Conservation (phyloP, 2,888 invertebrate species). For the Aphidoletes aphidimyza region DNA sequence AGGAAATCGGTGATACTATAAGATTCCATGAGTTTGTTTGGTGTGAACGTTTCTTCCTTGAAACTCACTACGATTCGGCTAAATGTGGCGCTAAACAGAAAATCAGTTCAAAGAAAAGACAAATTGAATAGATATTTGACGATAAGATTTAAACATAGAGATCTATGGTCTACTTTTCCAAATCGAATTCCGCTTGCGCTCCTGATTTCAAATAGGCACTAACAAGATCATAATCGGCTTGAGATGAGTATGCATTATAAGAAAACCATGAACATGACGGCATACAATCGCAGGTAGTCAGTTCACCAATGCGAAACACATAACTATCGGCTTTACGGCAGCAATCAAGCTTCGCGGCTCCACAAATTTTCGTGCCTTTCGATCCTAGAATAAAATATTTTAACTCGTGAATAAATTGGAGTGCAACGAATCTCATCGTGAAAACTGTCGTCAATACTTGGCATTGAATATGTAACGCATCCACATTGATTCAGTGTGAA, state of each 20-base stretch:
- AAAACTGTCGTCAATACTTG: constrained; percentile 61
- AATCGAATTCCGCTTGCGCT: background rate
- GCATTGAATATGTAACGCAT: constrained; percentile 79
- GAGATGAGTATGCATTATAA: background rate
- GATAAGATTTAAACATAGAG: background rate
- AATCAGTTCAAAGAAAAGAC: background rate
- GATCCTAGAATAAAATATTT: background rate
- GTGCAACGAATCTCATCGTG: background rate
- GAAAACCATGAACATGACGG: background rate
- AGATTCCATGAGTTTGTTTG: background rate
- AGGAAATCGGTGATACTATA: background rate
- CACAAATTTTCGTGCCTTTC: background rate
- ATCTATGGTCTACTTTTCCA: background rate
- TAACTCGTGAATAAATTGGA: background rate
- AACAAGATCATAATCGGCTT: background rate
- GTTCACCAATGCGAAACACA: background rate
- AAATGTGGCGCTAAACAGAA: background rate
- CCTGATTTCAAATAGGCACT: background rate
- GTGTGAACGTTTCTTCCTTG: background rate
- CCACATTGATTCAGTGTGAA: constrained; percentile 73
- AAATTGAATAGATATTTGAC: background rate
- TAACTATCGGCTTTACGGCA: background rate
- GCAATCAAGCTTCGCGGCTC: background rate
- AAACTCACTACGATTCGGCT: background rate
- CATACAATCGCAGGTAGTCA: background rate